A percentile compares a stretch with the other conserved stretches of the same genome.
Evolutionary conservation across 2,797 vertebrate species (phyloP).

Genomic region (Pelodytes ibericus): DNA sequence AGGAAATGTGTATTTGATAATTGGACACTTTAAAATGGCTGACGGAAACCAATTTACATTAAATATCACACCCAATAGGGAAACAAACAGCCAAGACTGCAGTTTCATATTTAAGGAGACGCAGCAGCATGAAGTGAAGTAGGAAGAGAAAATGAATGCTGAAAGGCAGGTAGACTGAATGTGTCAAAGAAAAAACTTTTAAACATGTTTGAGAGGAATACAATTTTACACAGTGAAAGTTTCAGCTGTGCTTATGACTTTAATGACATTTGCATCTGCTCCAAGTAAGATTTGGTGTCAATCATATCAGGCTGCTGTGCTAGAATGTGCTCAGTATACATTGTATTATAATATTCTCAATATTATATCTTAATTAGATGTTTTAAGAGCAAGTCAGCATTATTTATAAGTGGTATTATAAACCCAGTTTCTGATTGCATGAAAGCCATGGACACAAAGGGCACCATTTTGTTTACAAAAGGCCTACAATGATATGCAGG

Average conservation of each 20-base stretch:
- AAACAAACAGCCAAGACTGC: no score
- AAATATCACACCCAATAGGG: no score
- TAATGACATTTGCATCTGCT: neutral
- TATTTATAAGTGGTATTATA: conserved; percentile 1
- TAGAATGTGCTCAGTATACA: neutral
- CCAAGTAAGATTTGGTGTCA: neutral
- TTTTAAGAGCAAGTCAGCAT: neutral
- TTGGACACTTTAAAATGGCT: no score
- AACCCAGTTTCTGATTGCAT: neutral
- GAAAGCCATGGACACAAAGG: conserved; percentile 1
- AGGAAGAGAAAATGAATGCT: neutral
- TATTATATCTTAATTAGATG: conserved; percentile 8
- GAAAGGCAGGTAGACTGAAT: neutral
- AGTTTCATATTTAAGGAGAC: no score
- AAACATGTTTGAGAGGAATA: neutral
- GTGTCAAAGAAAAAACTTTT: no score
- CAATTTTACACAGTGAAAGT: neutral
- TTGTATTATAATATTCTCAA: neutral
- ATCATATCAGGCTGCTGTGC: neutral
- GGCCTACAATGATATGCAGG: neutral
- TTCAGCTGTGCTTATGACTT: neutral
- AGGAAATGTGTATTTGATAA: no score
- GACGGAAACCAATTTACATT: no score
- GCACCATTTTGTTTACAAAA: neutral
- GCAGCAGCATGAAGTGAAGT: no score